Base-by-base conservation (phyloP, 1,140 invertebrate genomes). In the Uloborus diversus region DNA sequence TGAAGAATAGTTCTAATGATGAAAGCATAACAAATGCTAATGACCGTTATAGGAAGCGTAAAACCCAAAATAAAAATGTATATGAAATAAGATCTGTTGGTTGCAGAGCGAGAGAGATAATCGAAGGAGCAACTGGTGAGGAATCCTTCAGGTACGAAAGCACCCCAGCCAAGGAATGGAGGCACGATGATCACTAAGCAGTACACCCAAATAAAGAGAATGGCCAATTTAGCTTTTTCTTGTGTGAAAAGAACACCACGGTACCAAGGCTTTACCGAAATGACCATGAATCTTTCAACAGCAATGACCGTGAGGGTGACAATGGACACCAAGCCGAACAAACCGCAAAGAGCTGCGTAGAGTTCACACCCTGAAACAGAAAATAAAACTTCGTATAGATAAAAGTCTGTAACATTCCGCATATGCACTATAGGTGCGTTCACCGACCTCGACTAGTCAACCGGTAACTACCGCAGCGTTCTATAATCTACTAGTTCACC, bases 91-190 rank as follows among this genome's bases (percentile, higher is more conserved):
- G 89, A 90, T 33, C 89, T 89, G 3, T 89, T 89, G 83, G 89
- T 89, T 27, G 87, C 83, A 7, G 89, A 89, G 82, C 90, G 89
- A 49, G 90, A 90, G 1, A 94, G 86, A 83, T 94, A 94, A 84
- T 94, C 93, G 82, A 93, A 94, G 79, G 93, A 93, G 86, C 93
- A 95, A 80, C 91, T 93, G 9, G 92, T 94, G 61, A 94, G 87
- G 80, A 91, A 93, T 5, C 92, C 92, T 86, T 94, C 93, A 2
- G 93, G 92, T 13, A 93, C 91, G 86, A 94, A 94, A 5, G 88
- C 88, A 3, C 92, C 91, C 86, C 88, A 90, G 14, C 92, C 88
- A 9, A 92, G 91, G 25, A 92, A 88, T 0, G 93, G 93, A 57
- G 93, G 89, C 0, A 88, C 83, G 1, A 92, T 87, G 83, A 93